Percentiles rank a stretch among this genome's conserved stretches.
Evolutionary conservation across 2,113 vertebrate genomes (phyloP).

Genomic region (Dryoscopus gambensis): DNA sequence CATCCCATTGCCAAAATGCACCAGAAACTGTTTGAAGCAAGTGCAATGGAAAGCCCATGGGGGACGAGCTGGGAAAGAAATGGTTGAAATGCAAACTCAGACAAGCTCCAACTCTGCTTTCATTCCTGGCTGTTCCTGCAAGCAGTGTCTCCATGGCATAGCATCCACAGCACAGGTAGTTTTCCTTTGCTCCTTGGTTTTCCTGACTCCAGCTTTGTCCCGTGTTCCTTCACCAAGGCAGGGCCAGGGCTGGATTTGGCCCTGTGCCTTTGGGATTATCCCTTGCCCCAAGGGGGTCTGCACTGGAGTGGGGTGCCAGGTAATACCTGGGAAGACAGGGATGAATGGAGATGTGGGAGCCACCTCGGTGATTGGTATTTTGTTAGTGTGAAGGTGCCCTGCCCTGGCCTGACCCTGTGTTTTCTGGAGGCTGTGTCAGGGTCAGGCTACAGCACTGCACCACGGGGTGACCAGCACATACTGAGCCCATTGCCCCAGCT

Average conservation of each 20-base stretch:
- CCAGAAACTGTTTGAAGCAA: background rate
- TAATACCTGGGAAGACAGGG: background rate
- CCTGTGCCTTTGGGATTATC: background rate
- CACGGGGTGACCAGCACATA: background rate
- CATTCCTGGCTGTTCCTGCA: background rate
- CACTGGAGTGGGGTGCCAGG: background rate
- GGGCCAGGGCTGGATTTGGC: background rate
- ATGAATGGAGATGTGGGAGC: background rate
- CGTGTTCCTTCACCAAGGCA: accelerated
- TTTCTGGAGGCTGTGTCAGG: background rate
- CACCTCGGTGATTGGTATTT: background rate
- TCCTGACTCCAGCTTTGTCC: background rate
- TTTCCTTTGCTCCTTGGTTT: background rate
- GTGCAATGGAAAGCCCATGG: accelerated
- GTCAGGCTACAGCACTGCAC: background rate
- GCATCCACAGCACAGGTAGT: background rate
- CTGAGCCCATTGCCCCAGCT: background rate
- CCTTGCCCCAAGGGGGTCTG: background rate
- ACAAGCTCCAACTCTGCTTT: background rate
- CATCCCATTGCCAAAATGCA: background rate
- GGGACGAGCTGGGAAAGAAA: background rate
- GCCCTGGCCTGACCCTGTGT: accelerated
- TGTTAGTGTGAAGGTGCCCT: background rate
- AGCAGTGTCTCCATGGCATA: accelerated
- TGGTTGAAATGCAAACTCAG: background rate